Evolutionary conservation across 2,113 vertebrate genomes (phyloP).

Genomic region (Platysteira castanea): DNA sequence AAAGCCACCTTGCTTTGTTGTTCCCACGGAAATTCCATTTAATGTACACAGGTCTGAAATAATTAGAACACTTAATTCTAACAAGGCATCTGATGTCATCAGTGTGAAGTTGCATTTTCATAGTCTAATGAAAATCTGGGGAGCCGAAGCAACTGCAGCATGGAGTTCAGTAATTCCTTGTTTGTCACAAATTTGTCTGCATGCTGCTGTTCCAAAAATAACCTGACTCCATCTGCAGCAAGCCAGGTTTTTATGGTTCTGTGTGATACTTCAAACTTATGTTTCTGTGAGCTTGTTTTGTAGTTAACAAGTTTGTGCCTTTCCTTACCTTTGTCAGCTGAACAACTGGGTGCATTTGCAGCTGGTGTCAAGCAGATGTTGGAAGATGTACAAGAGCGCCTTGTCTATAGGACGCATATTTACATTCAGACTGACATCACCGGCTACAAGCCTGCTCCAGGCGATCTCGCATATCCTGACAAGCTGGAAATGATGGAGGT

Average conservation of each 20-base stretch:
- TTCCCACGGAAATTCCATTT: neutral
- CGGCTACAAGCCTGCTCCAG: slow-evolving; percentile 93
- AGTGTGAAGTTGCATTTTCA: neutral
- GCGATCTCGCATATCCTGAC: slow-evolving; percentile 94
- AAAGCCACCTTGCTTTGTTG: neutral
- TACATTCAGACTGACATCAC: slow-evolving; percentile 96
- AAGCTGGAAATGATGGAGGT: slow-evolving; percentile 99
- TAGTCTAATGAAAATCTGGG: neutral
- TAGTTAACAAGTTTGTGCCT: neutral
- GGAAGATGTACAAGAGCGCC: slow-evolving; percentile 95
- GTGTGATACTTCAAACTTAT: neutral
- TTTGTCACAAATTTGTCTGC: neutral
- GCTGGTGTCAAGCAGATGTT: slow-evolving; percentile 94
- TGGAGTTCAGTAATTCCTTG: neutral
- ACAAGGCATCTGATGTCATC: neutral
- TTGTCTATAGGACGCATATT: slow-evolving; percentile 95
- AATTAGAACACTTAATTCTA: neutral
- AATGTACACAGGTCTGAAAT: neutral
- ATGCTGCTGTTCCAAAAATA: accelerated
- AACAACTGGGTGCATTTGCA: slow-evolving; percentile 90
- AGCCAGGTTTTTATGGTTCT: neutral
- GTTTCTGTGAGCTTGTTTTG: neutral
- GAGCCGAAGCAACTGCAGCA: neutral
- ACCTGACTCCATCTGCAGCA: neutral
- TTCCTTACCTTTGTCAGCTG: slow-evolving; percentile 63